Conservation (phyloP, 2,797 vertebrate genomes). For the Micromesistius poutassou region DNA sequence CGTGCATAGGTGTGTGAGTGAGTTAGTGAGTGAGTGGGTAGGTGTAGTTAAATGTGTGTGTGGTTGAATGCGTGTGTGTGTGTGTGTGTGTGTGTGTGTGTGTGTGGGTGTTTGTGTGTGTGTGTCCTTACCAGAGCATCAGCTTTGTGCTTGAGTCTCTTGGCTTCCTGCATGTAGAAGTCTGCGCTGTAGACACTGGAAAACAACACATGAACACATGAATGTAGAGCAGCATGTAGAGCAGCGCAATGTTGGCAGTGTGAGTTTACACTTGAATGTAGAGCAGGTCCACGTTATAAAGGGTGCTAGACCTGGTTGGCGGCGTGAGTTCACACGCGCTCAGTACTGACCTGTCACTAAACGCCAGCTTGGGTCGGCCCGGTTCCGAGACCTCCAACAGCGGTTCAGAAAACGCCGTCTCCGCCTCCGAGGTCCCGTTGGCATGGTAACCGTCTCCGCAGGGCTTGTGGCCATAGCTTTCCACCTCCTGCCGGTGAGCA, state of each 20-base stretch:
- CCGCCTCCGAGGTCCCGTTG: constrained; percentile 82
- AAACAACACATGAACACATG: constrained; percentile 27
- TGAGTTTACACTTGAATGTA: neutral
- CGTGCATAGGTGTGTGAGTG: constrained; percentile 18
- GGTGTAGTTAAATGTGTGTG: neutral
- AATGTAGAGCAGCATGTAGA: constrained; percentile 28
- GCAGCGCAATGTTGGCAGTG: neutral
- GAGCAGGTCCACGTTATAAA: no score
- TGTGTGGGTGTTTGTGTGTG: neutral
- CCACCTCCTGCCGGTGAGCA: constrained; percentile 79
- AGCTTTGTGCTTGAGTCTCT: constrained; percentile 96
- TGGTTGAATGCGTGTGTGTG: constrained; percentile 3
- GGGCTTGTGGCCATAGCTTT: constrained; percentile 71
- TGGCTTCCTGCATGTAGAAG: constrained; percentile 97
- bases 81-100: neutral
- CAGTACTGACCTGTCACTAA: constrained; percentile 81
- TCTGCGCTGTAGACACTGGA: constrained; percentile 90
- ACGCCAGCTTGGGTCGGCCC: constrained; percentile 85
- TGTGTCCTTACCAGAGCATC: constrained; percentile 85
- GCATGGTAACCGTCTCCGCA: constrained; percentile 77
- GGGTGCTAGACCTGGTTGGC: rapidly evolving
- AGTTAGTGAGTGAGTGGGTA: neutral
- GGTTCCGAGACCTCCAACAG: constrained; percentile 78
- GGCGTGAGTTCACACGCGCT: no score
- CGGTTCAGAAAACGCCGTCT: constrained; percentile 79